Base-by-base conservation (phyloP, 2,888 invertebrate species). In the Hermaeophaga mercurialis region DNA sequence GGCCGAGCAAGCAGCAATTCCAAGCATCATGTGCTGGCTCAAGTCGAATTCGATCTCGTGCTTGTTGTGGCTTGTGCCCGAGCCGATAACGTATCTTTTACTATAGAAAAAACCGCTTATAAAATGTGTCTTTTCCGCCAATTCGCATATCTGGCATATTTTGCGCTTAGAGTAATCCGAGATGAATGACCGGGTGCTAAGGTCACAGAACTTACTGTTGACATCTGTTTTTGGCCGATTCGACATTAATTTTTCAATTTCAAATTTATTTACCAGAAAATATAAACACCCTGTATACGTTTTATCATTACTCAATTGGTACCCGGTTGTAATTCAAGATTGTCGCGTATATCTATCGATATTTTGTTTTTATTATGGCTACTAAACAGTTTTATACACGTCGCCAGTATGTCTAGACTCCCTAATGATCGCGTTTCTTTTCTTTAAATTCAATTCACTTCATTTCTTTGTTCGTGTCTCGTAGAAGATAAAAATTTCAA, bases 1-100 rank as follows among this genome's bases (percentile, higher is more conserved):
- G 14, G 7, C 22, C 2, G 6, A 28, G 9, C 12, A 31, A 31
- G 28, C n/a, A 28, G n/a, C 8, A 7, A 7, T 7, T n/a, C n/a
- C n/a, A n/a, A n/a, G n/a, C 3, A 31, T 3, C 31, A 31, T 31
- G 34, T 57, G 57, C 53, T 48, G 44, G 31, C 44, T 44, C 28
- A 48, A 47, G 57, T 48, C 44, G 36, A 62, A 62, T 57, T 59
- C 39, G 56, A 62, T 62, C 47, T 54, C 12, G 33, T 36, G 28
- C 39, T 59, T 59, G 55, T 61, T 58, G 54, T 58, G 63, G 58
- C 63, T 61, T 63, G 63, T 60, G 63, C 63, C 61, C 39, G 36
- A 24, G 39, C 18, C 47, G 61, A 59, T 61, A 61, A 61, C 52
- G 41, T 31, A 54, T 36, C 24, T 46, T 54, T 44, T n/a, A 18